Evolutionary conservation across 2,888 invertebrate species (phyloP), one percentile per base, ranked within the genome.

Genomic region (Epinotia nisella): DNA sequence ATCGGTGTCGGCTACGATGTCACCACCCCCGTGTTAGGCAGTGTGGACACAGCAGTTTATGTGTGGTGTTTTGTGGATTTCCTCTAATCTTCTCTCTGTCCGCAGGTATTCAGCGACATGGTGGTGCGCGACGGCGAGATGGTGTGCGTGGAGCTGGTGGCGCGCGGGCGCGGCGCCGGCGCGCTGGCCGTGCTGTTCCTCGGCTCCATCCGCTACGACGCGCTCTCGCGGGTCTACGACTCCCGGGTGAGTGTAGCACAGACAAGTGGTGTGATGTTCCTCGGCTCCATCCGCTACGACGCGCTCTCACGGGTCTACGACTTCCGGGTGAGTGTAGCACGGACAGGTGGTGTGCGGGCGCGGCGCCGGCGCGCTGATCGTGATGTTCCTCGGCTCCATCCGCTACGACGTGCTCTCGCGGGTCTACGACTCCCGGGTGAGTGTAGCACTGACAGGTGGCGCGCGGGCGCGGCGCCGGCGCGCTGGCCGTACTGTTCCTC

Each of bases 131-230:
- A 99, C 92, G 99, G 99, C 0, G 99, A 99, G 94, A 98, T 99
- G 97, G 98, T 99, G 70, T 99, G 99, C 91, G 99, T 99, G 74
- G 99, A 99, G 91, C 93, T 99, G 84, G 97, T 99, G 73, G 99
- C 99, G 70, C 95, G 97, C 55, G 99, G 99, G 85, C 95, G 97
- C 77, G 96, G 97, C 86, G 97, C 96, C 67, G 95, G 96, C 41
- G 96, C 97, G 61, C 98, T 98, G 89, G 98, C 98, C 29, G 99
- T 99, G 80, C 97, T 99, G 82, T 99, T 99, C 91, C 95, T 99
- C 74, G 99, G 99, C 65, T 99, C 99, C 74, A 99, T 99, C 86
- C 96, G 99, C 82, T 99, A 99, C 92, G 99, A 99, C 92, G 98
- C 99, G 41, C 94, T 99, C 76, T 98, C 99, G 88, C 97, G 98